Evolutionary conservation across 2,797 vertebrate genomes (phyloP), one percentile per base, ranked within the genome.

Genomic region (Chrosomus eos): DNA sequence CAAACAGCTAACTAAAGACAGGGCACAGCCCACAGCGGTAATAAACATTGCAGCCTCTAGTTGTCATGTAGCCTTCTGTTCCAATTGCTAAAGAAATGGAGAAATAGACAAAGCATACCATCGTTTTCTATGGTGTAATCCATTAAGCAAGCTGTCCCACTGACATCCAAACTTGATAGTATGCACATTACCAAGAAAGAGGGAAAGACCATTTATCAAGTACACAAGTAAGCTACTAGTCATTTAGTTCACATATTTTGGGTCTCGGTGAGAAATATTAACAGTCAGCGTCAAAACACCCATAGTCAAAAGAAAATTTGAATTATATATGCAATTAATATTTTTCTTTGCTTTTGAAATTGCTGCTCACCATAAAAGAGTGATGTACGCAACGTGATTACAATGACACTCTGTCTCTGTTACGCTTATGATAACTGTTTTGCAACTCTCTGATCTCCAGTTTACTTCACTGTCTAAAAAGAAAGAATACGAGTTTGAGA

Each of bases 321-420:
- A 53, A 53, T 53, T 3, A 3, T 23, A 45, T 45, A 4, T 45
- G 14, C 14, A 45, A 33, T 33, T 66, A 1, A 38, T 58, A 4
- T 58, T 71, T 51, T 51, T 51, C n/a, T 53, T 23, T 19, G 8
- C 5, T 62, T 10, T 28, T 51, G 5, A 71, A 51, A 5, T 7
- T 51, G 10, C 18, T 31, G 88, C 96, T 93, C 89, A 99, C 93
- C n/a, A n/a, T n/a, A n/a, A n/a, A n/a, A n/a, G n/a, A 0, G 96
- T 92, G 18, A 99, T 97, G 93, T 97, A 99, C 0, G 97, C 98
- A 82, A 99, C 95, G 79, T 98, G 98, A 90, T 95, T 92, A 83
- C 97, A 99, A n/a, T n/a, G n/a, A 10, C 98, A 99, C 60, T 96
- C 93, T 0, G 96, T 99, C 87, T 92, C 91, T 1, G 81, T 1